Conservation (phyloP, 1,140 invertebrate genomes). For the Rhysida immarginata region DNA sequence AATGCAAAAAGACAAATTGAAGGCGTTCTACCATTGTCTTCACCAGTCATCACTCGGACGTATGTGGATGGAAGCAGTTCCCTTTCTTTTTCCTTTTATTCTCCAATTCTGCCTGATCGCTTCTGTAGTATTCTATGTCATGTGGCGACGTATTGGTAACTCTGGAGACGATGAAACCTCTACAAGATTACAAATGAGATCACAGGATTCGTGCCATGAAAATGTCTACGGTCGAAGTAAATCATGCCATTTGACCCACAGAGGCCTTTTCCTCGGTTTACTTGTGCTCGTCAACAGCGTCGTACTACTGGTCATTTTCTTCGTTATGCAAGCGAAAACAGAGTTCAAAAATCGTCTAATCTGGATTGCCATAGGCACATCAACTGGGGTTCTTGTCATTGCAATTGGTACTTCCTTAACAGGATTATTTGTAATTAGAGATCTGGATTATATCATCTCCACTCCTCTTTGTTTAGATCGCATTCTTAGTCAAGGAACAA, state of each 20-base stretch:
- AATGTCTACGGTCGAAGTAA: too few relatives aligned
- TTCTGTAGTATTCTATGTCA: conserved; percentile 43
- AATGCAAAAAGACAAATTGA: conserved; percentile 36
- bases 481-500: conserved; percentile 21
- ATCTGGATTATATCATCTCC: background rate
- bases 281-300: conserved; percentile 42
- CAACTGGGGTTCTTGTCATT: conserved; percentile 25
- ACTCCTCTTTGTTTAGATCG: conserved; percentile 26
- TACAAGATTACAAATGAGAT: background rate
- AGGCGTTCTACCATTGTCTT: conserved; percentile 38
- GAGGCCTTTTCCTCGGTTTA: conserved; percentile 44
- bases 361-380: conserved; percentile 23
- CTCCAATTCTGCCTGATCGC: conserved; percentile 37
- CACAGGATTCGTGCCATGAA: conserved; percentile 26
- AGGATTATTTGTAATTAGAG: conserved; percentile 22
- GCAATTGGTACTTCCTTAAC: conserved; percentile 34
- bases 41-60: conserved; percentile 42
- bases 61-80: conserved; percentile 42
- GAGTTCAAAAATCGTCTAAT: conserved; percentile 34
- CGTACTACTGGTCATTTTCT: conserved; percentile 45
- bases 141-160: conserved; percentile 40
- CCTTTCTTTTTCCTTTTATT: conserved; percentile 45
- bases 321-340: conserved; percentile 41
- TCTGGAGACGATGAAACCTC: background rate
- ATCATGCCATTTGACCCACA: conserved; percentile 40